A percentile compares a stretch with the other conserved stretches of the same genome.
These are phyloP conservation scores for Meleagris gallopavo DNA, from an alignment of 2,113 vertebrate species.

Conservation along the genomic window DNA sequence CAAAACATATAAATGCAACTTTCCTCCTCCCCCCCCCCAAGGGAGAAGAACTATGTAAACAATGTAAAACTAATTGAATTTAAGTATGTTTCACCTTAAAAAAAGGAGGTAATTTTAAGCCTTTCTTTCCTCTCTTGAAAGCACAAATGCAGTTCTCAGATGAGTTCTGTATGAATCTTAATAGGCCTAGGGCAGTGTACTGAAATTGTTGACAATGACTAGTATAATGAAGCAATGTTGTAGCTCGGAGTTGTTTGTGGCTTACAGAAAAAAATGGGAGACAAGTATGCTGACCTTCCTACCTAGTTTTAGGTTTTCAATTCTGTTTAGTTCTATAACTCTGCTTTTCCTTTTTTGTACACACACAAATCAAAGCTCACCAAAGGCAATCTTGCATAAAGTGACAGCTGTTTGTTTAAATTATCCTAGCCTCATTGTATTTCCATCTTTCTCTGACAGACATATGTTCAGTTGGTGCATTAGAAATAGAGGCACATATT, in stretches of 20 bases:
- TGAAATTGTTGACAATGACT: conserved; percentile 24
- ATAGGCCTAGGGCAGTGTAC: conserved; percentile 2
- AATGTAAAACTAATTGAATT: background rate
- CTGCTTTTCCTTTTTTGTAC: background rate
- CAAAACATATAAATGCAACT: background rate
- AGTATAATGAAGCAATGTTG: conserved; percentile 24
- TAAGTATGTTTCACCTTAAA: background rate
- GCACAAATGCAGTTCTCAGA: background rate
- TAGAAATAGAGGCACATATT: conserved; percentile 75
- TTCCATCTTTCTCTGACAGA: conserved; percentile 71
- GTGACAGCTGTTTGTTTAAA: conserved; percentile 82
- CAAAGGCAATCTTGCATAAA: conserved; percentile 72
- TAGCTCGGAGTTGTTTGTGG: background rate
- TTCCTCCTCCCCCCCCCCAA: background rate
- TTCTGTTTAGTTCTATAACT: background rate
- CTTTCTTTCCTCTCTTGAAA: background rate
- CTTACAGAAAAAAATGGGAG: background rate
- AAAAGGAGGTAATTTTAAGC: background rate
- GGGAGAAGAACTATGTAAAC: background rate
- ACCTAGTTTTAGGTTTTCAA: background rate
- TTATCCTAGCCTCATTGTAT: conserved; percentile 68
- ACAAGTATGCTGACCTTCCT: background rate
- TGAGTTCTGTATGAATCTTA: background rate
- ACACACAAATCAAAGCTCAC: conserved; percentile 73
- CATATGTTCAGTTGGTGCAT: conserved; percentile 71